Evolutionary conservation across 2,888 invertebrate genomes (phyloP), one percentile per base, ranked within the genome.

Genomic region (Parnassius orleans): DNA sequence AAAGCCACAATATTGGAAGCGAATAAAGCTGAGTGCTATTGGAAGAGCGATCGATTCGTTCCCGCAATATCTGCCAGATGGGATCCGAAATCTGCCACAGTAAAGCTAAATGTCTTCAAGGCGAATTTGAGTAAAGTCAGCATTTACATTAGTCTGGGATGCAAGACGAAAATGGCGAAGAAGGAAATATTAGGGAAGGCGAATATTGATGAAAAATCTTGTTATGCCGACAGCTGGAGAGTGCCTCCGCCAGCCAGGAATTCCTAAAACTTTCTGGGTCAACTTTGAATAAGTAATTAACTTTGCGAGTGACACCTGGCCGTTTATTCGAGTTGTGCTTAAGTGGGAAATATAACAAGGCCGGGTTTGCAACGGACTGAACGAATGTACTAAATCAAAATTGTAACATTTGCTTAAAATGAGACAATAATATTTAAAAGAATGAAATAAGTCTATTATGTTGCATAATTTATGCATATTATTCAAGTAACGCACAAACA

Each of bases 41-140:
- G 96, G 95, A 96, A 95, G 78, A 95, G 96, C 70, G 94, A 94
- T 72, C 91, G 93, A 68, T 96, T 96, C 81, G 89, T 92, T 14
- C 96, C 96, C 7, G 94, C 95, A 3, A 94, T 96, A 63, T 95
- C 96, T n/a, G 94, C 95, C 72, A 94, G 95, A 83, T 95, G 96
- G 90, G 94, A 95, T 72, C 93, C 94, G 0, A 94, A 93, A 70
- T 91, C 93, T 9, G 93, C 95, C 0, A 93, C 93, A 24, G 93
- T 95, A 24, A 92, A 93, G 69, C 92, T 94, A 54, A 92, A 93
- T 68, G 93, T 95, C 7, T 94, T 93, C 78, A 94, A 93, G 72
- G 93, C 93, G 19, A 94, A 93, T 65, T 80, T 95, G 63, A 92
- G 92, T 68, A 93, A 94, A 78, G 93, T 95, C 66, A 94, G 93